Conservation (phyloP, 2,888 invertebrate genomes). For the Agrotis exclamationis region DNA sequence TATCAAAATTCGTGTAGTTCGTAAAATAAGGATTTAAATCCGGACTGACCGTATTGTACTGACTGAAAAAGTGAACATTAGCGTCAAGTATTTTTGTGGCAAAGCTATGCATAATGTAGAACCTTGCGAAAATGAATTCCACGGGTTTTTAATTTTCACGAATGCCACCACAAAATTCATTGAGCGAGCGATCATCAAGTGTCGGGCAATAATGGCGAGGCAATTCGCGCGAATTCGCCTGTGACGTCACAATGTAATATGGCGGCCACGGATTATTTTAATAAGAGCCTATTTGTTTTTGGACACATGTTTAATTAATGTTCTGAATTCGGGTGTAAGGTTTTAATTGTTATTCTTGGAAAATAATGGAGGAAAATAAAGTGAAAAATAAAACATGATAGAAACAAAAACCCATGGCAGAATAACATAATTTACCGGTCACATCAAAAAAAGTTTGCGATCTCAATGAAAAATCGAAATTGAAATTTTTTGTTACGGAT, state of each 20-base stretch:
- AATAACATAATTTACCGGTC: too few relatives aligned
- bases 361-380: too few relatives aligned
- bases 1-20: too few relatives aligned
- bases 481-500: too few relatives aligned
- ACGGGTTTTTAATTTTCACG: conserved; percentile 33
- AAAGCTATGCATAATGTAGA: background rate
- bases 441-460: too few relatives aligned
- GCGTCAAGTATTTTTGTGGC: background rate
- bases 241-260: conserved; percentile 37
- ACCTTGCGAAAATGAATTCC: conserved; percentile 26
- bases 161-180: conserved; percentile 43
- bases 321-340: background rate
- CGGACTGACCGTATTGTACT: too few relatives aligned
- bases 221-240: conserved; percentile 22
- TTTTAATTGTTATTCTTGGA: background rate
- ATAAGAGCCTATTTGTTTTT: conserved; percentile 10
- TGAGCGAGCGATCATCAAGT: conserved; percentile 36
- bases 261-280: conserved; percentile 20
- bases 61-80: background rate
- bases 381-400: too few relatives aligned
- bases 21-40: too few relatives aligned
- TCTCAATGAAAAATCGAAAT: too few relatives aligned
- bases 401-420: too few relatives aligned
- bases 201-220: conserved; percentile 36
- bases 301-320: conserved; percentile 2